Evolutionary conservation across 2,888 invertebrate genomes (phyloP).

Genomic region (Sepiola atlantica): DNA sequence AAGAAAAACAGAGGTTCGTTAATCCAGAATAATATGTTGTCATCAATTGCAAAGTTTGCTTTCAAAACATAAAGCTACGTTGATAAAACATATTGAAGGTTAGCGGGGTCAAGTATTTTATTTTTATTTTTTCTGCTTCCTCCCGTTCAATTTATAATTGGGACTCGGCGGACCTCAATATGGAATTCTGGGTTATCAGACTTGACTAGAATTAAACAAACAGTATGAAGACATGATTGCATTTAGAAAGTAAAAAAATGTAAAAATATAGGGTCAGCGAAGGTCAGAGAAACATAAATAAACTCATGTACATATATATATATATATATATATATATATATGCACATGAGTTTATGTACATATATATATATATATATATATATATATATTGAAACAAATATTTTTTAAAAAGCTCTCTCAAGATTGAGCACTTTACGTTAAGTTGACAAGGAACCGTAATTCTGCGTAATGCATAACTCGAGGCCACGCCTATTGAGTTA

Average conservation of each 20-base stretch:
- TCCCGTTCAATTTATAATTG: neutral
- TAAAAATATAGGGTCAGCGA: no score
- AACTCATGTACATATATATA: neutral
- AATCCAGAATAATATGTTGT: neutral
- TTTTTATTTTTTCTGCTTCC: neutral
- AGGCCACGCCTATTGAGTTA: no score
- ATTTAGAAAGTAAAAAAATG: no score
- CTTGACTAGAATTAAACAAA: neutral
- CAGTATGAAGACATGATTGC: neutral
- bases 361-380: neutral
- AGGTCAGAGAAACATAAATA: neutral
- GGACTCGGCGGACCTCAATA: neutral
- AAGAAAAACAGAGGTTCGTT: neutral
- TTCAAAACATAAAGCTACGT: neutral
- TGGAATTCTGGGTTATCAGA: neutral
- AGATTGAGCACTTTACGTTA: no score
- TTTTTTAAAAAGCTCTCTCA: no score
- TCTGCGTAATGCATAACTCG: no score
- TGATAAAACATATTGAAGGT: constrained; percentile 20
- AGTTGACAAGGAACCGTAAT: no score
- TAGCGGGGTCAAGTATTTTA: neutral
- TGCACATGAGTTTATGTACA: no score
- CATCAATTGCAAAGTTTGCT: neutral
- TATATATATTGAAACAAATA: no score
- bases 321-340: neutral